A percentile compares a stretch with the other conserved stretches of the same genome.
Conservation (phyloP, 2,888 invertebrate genomes). For the Ariolimax columbianus region DNA sequence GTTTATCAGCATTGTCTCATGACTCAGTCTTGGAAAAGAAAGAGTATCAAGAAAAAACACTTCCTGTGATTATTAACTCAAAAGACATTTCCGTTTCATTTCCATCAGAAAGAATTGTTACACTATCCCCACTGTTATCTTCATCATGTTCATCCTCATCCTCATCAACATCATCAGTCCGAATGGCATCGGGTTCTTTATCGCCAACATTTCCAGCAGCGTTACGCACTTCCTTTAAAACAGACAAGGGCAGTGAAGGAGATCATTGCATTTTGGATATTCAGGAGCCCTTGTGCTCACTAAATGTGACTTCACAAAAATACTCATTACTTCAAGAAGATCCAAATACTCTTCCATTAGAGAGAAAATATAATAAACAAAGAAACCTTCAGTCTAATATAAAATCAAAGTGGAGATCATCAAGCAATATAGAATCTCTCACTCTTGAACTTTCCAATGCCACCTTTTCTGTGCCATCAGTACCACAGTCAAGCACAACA, state of each 20-base stretch:
- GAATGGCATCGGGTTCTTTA: not conserved
- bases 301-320: not conserved
- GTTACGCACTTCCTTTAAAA: not conserved
- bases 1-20: not conserved
- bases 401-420: not conserved
- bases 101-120: not conserved
- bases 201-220: not conserved
- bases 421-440: not conserved
- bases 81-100: not conserved
- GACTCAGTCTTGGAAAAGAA: not conserved
- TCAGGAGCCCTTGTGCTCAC: not conserved
- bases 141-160: constrained; percentile 36
- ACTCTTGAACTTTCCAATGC: not conserved
- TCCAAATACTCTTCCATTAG: not conserved
- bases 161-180: constrained; percentile 11
- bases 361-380: not conserved
- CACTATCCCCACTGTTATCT: constrained; percentile 7
- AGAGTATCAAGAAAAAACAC: not conserved
- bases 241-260: not conserved
- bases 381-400: not conserved
- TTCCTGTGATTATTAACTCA: too few relatives aligned
- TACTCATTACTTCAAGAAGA: not conserved
- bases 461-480: not conserved
- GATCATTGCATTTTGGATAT: not conserved
- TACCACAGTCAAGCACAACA: not conserved